Conservation (phyloP, 23 tunicate genomes). For the Phallusia fumigata region DNA sequence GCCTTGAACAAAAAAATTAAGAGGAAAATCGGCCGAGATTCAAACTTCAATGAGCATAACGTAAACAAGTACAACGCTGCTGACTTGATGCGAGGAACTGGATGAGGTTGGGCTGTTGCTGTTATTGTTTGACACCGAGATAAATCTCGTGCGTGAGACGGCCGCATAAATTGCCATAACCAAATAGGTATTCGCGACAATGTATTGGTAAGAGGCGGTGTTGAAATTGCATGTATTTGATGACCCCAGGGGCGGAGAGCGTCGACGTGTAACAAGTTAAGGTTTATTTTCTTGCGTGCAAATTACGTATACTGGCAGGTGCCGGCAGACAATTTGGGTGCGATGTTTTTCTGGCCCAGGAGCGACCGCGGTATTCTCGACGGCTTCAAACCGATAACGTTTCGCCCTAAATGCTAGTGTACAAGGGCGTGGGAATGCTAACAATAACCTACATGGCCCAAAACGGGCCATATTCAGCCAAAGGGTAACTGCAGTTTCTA, state of each 20-base stretch:
- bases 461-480: no score
- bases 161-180: neutral
- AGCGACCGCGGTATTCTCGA: no score
- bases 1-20: neutral
- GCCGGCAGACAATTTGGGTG: neutral
- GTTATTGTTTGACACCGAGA: neutral
- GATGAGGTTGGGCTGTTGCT: neutral
- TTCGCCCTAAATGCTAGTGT: slow-evolving; percentile 2
- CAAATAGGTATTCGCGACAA: neutral
- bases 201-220: neutral
- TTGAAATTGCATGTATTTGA: neutral
- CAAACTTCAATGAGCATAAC: slow-evolving; percentile 11
- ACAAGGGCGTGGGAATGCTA: neutral
- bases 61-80: no score
- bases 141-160: neutral
- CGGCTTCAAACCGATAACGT: no score
- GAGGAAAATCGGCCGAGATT: neutral
- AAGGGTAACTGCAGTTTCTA: no score
- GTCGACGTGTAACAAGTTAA: neutral
- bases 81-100: no score
- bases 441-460: no score
- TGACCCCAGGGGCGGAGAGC: neutral
- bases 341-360: neutral
- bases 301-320: neutral
- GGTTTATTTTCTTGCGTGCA: neutral